A percentile compares a stretch with the other conserved stretches of the same genome.
These are phyloP conservation scores for Agrochola macilenta DNA, from an alignment of 2,888 invertebrate species.

Conservation along the genomic window DNA sequence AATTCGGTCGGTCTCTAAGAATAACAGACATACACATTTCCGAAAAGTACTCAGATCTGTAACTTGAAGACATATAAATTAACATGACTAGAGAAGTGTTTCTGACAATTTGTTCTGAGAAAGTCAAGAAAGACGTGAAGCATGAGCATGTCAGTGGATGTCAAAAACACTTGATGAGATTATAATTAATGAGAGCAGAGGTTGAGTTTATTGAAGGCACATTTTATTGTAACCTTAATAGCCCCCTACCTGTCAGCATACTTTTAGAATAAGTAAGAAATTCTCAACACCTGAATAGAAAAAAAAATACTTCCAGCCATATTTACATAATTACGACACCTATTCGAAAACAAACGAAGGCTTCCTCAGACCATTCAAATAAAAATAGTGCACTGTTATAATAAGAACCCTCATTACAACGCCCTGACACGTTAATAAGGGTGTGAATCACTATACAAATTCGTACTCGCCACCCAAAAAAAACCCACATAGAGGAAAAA, in stretches of 20 bases:
- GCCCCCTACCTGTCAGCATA: not conserved
- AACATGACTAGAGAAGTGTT: not conserved
- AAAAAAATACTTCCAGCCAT: not conserved
- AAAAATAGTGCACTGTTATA: slow-evolving; percentile 23
- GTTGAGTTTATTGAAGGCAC: too few species aligned
- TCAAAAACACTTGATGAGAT: not conserved
- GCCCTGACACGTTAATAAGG: slow-evolving; percentile 18
- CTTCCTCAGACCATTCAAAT: slow-evolving; percentile 26
- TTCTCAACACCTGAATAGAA: not conserved
- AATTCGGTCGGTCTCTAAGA: not conserved
- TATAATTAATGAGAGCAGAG: not conserved
- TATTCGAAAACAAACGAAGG: not conserved
- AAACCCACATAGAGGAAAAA: slow-evolving; percentile 52
- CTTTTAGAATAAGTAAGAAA: not conserved
- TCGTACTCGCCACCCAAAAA: slow-evolving; percentile 46
- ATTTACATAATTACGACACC: slow-evolving; percentile 13
- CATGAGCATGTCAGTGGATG: too few species aligned
- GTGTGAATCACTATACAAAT: slow-evolving; percentile 20
- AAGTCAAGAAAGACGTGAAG: not conserved
- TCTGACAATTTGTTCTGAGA: not conserved
- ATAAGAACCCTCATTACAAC: slow-evolving; percentile 10
- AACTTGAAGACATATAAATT: not conserved
- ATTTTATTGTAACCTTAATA: not conserved
- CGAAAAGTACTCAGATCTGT: not conserved
- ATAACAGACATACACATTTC: not conserved